Conservation (phyloP, 2,797 vertebrate species). For the Decapterus maruadsi region DNA sequence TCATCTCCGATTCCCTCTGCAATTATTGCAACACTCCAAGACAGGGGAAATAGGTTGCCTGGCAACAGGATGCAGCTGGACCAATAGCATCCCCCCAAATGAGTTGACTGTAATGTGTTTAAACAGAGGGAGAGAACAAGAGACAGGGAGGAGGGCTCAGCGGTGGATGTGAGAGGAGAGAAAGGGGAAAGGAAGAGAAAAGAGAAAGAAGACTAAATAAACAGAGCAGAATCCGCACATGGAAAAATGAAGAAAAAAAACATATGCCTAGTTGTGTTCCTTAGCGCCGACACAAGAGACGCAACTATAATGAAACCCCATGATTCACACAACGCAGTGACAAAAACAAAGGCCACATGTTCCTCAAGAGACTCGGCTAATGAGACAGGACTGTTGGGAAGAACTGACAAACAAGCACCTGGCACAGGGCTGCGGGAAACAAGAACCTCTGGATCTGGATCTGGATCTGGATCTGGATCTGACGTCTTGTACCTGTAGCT, state of each 20-base stretch:
- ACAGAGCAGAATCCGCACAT: constrained; percentile 26
- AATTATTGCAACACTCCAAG: constrained; percentile 86
- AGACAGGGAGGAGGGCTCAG: constrained; percentile 62
- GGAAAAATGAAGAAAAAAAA: constrained; percentile 2
- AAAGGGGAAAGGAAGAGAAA: constrained; percentile 46
- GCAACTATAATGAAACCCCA: constrained; percentile 8
- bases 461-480: too few species aligned
- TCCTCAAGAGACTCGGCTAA: constrained; percentile 22
- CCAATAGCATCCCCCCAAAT: constrained; percentile 86
- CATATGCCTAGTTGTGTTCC: not conserved
- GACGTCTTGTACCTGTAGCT: too few species aligned
- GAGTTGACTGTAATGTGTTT: constrained; percentile 87
- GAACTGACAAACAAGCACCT: constrained; percentile 13
- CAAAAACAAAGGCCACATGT: constrained; percentile 14
- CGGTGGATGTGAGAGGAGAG: constrained; percentile 37
- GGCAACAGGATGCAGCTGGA: constrained; percentile 88
- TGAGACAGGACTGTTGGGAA: constrained; percentile 32
- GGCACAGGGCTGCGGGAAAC: not conserved
- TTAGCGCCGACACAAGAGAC: not conserved
- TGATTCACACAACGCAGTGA: constrained; percentile 27
- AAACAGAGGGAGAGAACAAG: constrained; percentile 81
- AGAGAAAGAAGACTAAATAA: constrained; percentile 30
- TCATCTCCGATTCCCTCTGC: constrained; percentile 75
- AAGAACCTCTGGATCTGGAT: too few species aligned
- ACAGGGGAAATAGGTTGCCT: constrained; percentile 87